Evolutionary conservation across 2,888 invertebrate genomes (phyloP).

Genomic region (Eristalis arbustorum): DNA sequence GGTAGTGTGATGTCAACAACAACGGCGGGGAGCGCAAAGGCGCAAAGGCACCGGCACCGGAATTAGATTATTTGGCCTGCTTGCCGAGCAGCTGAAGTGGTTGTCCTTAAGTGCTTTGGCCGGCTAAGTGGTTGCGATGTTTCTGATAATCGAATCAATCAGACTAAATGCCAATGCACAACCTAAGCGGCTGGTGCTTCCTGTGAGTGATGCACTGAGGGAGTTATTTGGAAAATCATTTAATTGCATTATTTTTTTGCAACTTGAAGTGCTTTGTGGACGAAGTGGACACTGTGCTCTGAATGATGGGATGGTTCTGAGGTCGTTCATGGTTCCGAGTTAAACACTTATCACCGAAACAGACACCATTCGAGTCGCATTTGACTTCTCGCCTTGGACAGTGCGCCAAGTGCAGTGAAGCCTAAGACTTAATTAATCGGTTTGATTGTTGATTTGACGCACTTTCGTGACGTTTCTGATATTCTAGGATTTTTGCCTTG

Average conservation of each 20-base stretch:
- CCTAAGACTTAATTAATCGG: too few relatives aligned
- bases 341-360: too few relatives aligned
- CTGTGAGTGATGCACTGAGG: conserved; percentile 22
- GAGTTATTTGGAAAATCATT: background rate
- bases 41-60: background rate
- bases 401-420: too few relatives aligned
- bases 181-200: conserved; percentile 33
- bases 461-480: too few relatives aligned
- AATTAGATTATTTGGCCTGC: conserved; percentile 49
- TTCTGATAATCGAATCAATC: conserved; percentile 53
- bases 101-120: conserved; percentile 60
- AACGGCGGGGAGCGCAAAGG: background rate
- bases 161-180: conserved; percentile 44
- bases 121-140: conserved; percentile 47
- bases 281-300: background rate
- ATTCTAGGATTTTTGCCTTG: too few relatives aligned
- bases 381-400: too few relatives aligned
- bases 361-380: too few relatives aligned
- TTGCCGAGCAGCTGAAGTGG: conserved; percentile 33
- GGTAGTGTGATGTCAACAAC: background rate
- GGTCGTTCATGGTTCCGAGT: too few relatives aligned
- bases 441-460: too few relatives aligned
- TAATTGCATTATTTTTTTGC: background rate
- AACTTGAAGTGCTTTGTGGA: background rate
- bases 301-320: background rate